These are phyloP conservation scores for Montipora sp. DNA, from an alignment of 64 coral and sea anemone genomes.

Conservation along the genomic window DNA sequence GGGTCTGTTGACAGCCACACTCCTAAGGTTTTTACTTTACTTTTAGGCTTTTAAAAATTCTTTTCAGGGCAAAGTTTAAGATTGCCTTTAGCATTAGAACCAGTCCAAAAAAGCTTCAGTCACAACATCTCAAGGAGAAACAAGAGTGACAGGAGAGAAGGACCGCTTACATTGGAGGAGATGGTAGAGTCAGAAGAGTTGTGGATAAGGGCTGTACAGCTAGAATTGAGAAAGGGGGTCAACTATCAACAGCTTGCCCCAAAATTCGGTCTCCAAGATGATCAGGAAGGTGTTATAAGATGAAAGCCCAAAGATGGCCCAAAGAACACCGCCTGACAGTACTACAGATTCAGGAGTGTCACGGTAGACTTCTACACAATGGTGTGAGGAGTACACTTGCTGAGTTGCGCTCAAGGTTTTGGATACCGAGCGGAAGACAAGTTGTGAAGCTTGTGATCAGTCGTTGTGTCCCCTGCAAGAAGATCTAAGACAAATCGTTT, in stretches of 20 bases:
- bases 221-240: slow-evolving; percentile 4
- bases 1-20: no score
- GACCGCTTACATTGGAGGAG: slow-evolving; percentile 21
- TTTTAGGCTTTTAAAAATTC: no score
- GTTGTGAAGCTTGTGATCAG: slow-evolving; percentile 15
- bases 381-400: slow-evolving; percentile 53
- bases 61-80: no score
- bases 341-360: slow-evolving; percentile 58
- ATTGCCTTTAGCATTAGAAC: no score
- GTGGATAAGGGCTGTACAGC: slow-evolving; percentile 58
- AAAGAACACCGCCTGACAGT: slow-evolving; percentile 53
- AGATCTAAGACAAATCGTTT: not conserved
- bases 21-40: no score
- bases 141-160: not conserved
- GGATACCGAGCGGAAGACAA: slow-evolving; percentile 46
- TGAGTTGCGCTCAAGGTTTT: slow-evolving; percentile 42
- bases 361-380: slow-evolving; percentile 17
- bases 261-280: slow-evolving; percentile 50
- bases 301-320: slow-evolving; percentile 21
- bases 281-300: slow-evolving; percentile 22
- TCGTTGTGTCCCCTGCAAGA: slow-evolving; percentile 24
- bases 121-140: not conserved
- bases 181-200: slow-evolving; percentile 3
- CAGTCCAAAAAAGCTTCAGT: not conserved
- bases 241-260: slow-evolving; percentile 29